phyloP scores from a whole-genome alignment of 2,888 invertebrate species.

The Drosophila anomalata region DNA sequence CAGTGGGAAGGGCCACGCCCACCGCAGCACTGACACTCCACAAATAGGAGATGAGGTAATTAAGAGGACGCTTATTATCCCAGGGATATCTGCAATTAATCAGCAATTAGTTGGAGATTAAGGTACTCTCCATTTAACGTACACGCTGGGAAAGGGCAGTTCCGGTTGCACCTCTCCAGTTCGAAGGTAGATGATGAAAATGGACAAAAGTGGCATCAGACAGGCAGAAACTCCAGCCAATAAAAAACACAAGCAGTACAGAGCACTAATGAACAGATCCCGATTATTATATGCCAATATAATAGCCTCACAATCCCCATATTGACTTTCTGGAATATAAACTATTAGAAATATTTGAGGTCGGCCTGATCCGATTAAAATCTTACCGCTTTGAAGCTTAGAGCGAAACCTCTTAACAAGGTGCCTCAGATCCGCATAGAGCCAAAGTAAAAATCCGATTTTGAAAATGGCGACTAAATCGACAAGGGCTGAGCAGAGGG shows the following conservation, averaged over 20 bases:
- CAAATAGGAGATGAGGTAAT: constrained; percentile 46
- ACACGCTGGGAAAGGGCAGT: constrained; percentile 45
- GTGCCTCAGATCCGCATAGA: constrained; percentile 5
- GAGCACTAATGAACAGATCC: constrained; percentile 35
- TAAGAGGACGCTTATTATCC: constrained; percentile 25
- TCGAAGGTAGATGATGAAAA: background rate
- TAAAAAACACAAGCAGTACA: constrained; percentile 26
- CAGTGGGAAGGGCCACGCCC: constrained; percentile 32
- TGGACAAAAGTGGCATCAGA: constrained; percentile 26
- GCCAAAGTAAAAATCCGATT: constrained; percentile 17
- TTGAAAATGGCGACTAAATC: constrained; percentile 39
- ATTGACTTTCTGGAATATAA: constrained; percentile 22
- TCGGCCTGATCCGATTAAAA: background rate
- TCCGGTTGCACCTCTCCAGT: constrained; percentile 5
- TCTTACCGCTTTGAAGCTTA: constrained; percentile 4
- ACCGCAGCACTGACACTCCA: constrained; percentile 48
- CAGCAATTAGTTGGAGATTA: no score
- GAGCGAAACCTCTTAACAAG: constrained; percentile 18
- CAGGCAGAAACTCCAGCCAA: constrained; percentile 24
- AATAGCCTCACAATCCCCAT: constrained; percentile 1
- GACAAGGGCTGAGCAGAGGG: constrained; percentile 39
- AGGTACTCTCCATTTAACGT: constrained; percentile 12
- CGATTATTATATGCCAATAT: constrained; percentile 19
- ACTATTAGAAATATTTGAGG: background rate
- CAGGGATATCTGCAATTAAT: constrained; percentile 42